A percentile compares a stretch with the other conserved stretches of the same genome.
Conservation (phyloP, 2,888 invertebrate species). For the Calameuta pallipes region DNA sequence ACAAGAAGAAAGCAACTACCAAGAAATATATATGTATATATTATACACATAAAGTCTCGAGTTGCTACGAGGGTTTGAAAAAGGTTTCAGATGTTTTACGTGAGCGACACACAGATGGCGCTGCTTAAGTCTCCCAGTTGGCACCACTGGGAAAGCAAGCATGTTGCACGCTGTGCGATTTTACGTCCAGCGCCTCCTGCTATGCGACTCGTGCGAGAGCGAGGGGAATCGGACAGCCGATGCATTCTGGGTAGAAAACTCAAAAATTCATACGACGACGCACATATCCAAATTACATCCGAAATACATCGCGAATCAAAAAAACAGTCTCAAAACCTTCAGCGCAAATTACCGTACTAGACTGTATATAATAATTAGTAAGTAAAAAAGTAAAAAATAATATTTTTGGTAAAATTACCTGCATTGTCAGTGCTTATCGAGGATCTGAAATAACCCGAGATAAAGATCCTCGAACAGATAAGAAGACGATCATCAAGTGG, state of each 20-base stretch:
- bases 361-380: too few relatives aligned
- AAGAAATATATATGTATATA: background rate
- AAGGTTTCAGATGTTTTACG: slow-evolving; percentile 20
- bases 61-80: background rate
- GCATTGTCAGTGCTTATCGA: background rate
- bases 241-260: background rate
- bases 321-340: background rate
- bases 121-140: background rate
- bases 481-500: background rate
- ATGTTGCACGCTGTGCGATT: background rate
- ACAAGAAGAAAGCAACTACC: background rate
- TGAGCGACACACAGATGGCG: background rate
- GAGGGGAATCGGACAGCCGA: background rate
- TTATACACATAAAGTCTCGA: background rate
- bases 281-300: background rate
- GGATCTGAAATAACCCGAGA: background rate
- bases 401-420: too few relatives aligned
- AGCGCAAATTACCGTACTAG: background rate
- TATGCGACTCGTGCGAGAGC: background rate
- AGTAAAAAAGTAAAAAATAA: too few relatives aligned
- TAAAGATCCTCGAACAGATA: background rate
- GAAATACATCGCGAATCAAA: background rate
- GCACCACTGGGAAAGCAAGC: background rate
- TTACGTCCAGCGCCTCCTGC: background rate
- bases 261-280: background rate